Conservation (phyloP, 2,888 invertebrate genomes). For the Globia sparganii region DNA sequence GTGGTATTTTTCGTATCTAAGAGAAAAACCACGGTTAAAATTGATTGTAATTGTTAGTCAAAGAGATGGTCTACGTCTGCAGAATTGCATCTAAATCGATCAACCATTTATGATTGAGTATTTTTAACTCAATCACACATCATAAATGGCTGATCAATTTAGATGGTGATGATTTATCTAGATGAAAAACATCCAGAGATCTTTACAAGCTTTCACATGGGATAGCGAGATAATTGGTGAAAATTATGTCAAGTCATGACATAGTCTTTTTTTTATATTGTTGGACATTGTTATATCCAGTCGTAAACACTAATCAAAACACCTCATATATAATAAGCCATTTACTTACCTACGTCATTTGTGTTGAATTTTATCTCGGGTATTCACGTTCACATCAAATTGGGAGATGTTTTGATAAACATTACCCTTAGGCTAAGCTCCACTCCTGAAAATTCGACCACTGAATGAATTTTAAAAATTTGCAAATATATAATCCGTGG, state of each 20-base stretch:
- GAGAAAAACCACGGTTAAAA: too few relatives aligned
- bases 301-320: not conserved
- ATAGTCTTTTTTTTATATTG: not conserved
- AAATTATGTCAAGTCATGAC: not conserved
- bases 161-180: too few relatives aligned
- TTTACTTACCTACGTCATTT: not conserved
- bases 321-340: not conserved
- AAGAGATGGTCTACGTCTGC: too few relatives aligned
- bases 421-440: not conserved
- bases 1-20: not conserved
- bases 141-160: too few relatives aligned
- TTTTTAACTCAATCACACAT: too few relatives aligned
- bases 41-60: too few relatives aligned
- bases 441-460: not conserved
- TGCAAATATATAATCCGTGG: not conserved
- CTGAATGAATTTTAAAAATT: not conserved
- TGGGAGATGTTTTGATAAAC: not conserved
- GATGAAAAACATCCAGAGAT: not conserved
- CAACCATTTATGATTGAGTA: not conserved
- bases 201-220: not conserved
- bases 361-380: not conserved
- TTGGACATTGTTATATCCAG: not conserved
- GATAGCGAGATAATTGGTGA: not conserved
- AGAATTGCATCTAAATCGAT: too few relatives aligned
- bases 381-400: not conserved